phyloP scores from a whole-genome alignment of 2,797 vertebrate species.

The Remorina albescens region DNA sequence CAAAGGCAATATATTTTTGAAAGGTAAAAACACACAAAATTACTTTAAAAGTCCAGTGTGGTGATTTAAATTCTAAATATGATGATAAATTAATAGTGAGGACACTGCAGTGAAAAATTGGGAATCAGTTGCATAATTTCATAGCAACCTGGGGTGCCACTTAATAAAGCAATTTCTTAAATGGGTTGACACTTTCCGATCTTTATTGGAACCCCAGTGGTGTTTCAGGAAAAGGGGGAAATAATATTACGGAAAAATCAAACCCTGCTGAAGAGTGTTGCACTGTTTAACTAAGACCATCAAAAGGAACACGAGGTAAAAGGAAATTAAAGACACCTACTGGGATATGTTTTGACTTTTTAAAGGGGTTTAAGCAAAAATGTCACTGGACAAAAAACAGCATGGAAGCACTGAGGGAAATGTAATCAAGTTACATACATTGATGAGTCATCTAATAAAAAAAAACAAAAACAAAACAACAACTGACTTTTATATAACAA shows the following conservation, averaged over 20 bases:
- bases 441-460: neutral
- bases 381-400: neutral
- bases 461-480: too few species aligned
- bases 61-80: conserved; percentile 8
- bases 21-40: conserved; percentile 1
- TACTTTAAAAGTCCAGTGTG: neutral
- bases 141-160: neutral
- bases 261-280: neutral
- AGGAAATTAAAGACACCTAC: conserved; percentile 11
- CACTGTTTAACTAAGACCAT: neutral
- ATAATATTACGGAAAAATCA: neutral
- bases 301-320: neutral
- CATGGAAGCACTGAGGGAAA: neutral
- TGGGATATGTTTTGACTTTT: neutral
- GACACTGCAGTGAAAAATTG: neutral
- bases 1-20: conserved; percentile 10
- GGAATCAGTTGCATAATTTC: neutral
- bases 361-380: neutral
- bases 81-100: neutral
- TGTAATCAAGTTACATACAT: neutral
- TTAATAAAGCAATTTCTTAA: neutral
- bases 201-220: neutral
- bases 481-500: neutral
- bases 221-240: neutral
- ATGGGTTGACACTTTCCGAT: neutral